Conservation (phyloP, 2,797 vertebrate genomes). For the Melanotaenia boesemani region DNA sequence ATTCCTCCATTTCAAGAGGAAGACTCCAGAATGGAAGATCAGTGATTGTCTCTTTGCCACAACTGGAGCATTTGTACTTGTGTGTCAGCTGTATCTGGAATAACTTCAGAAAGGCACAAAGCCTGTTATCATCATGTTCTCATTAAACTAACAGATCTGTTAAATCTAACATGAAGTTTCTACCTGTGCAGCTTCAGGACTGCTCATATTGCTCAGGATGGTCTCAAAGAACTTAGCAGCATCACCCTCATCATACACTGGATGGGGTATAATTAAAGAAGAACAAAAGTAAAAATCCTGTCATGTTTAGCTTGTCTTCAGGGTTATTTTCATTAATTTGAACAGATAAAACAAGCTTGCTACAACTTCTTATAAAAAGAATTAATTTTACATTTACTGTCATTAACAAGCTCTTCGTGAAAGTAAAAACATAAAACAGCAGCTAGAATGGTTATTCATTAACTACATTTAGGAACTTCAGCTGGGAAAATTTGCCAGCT, state of each 20-base stretch:
- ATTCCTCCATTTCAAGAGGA: slow-evolving; percentile 37
- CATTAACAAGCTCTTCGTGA: too few relatives aligned
- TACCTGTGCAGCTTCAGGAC: too few relatives aligned
- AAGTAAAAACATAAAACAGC: too few relatives aligned
- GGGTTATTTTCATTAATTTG: too few relatives aligned
- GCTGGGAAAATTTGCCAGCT: neutral
- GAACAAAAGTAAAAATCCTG: too few relatives aligned
- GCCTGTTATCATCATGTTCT: neutral
- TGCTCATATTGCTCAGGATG: slow-evolving; percentile 59
- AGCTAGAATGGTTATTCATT: too few relatives aligned
- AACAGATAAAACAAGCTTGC: too few relatives aligned
- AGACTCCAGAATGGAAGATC: slow-evolving; percentile 58
- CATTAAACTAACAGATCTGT: neutral
- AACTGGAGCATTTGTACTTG: slow-evolving; percentile 41
- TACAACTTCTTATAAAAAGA: too few relatives aligned
- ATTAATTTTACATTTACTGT: too few relatives aligned
- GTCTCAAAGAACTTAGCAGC: slow-evolving; percentile 77
- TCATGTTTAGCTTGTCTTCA: too few relatives aligned
- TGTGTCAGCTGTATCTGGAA: slow-evolving; percentile 62
- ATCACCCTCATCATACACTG: slow-evolving; percentile 69
- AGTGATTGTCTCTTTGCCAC: accelerated
- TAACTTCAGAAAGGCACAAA: slow-evolving; percentile 50
- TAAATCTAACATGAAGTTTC: neutral
- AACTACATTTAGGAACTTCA: too few relatives aligned
- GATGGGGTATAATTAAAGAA: too few relatives aligned